Conservation (phyloP, 2,797 vertebrate genomes). For the Lepilemur septentrionalis region DNA sequence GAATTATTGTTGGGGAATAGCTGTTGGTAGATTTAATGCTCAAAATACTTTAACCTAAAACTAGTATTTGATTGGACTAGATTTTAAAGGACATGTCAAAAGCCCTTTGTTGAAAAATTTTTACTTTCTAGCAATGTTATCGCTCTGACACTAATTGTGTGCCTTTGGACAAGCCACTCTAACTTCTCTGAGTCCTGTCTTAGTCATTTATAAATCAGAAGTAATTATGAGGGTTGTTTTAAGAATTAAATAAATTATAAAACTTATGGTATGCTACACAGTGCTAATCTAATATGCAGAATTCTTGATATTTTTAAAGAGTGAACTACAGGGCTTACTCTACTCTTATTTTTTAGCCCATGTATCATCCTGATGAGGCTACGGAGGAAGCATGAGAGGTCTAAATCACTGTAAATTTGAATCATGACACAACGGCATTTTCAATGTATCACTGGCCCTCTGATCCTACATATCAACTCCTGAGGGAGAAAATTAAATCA, state of each 20-base stretch:
- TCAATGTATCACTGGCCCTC: neutral
- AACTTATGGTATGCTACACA: neutral
- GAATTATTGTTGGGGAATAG: neutral
- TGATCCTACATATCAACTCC: neutral
- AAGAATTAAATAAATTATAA: slow-evolving; percentile 31
- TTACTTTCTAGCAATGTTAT: neutral
- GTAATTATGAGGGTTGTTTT: neutral
- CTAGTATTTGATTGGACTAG: neutral
- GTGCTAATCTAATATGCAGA: neutral
- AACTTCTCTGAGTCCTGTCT: neutral
- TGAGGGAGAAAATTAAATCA: slow-evolving; percentile 34
- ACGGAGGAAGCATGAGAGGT: neutral
- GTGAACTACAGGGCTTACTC: neutral
- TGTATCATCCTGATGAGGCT: neutral
- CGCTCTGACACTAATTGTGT: neutral
- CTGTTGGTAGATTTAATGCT: neutral
- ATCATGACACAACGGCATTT: neutral
- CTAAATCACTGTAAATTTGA: neutral
- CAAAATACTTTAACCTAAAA: slow-evolving; percentile 26
- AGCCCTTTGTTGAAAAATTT: neutral
- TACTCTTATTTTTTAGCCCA: neutral
- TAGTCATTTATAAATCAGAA: slow-evolving; percentile 15
- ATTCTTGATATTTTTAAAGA: neutral
- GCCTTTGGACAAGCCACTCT: neutral
- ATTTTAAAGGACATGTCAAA: slow-evolving; percentile 11